Base-by-base conservation (phyloP, 2,113 vertebrate genomes). In the Plecturocebus donacophilus region DNA sequence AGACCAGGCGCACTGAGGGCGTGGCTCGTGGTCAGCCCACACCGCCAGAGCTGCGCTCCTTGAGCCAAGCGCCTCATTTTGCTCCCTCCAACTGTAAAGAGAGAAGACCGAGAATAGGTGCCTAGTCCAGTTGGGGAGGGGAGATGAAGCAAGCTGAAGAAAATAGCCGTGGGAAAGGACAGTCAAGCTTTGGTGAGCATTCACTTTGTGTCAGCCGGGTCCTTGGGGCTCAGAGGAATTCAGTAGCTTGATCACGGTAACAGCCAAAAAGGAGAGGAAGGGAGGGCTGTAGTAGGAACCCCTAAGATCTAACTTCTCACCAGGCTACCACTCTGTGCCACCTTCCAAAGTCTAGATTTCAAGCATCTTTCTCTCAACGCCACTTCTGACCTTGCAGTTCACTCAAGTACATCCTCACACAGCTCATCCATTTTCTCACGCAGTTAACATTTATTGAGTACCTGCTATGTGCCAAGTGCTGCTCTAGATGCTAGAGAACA, bases 1-100 rank as follows among this genome's bases (percentile, higher is more conserved):
- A 1, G 8, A 19, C 8, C 16, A 14, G 8, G 23, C 5, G 3
- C 82, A 0, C 8, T 0, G 16, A 71, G 17, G 0, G 13, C 16
- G 1, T 1, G 16, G 32, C 35, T 14, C 6, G 0, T 2, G 54
- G 47, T 58, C 81, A 30, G 76, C 6, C 3, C 47, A 35, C 32
- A 20, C 30, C 1, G 7, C 16, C 32, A 16, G 21, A 27, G 42
- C 42, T 7, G 45, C 3, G 1, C 19, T 2, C n/a, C 17, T 11
- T 1, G 1, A 21, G 12, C 70, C 21, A 14, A 14, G 68, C 6
- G 3, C 12, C 56, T 47, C 52, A 2, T 3, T 35, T 6, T 12
- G 21, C 45, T 47, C n/a, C 49, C 70, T 0, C 2, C 7, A 0
- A 23, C 25, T 91, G 83, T 32, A 81, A 30, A 68, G 52, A 52